Evolutionary conservation across 2,888 invertebrate species (phyloP), one percentile per base, ranked within the genome.

Genomic region (Panopea generosa): DNA sequence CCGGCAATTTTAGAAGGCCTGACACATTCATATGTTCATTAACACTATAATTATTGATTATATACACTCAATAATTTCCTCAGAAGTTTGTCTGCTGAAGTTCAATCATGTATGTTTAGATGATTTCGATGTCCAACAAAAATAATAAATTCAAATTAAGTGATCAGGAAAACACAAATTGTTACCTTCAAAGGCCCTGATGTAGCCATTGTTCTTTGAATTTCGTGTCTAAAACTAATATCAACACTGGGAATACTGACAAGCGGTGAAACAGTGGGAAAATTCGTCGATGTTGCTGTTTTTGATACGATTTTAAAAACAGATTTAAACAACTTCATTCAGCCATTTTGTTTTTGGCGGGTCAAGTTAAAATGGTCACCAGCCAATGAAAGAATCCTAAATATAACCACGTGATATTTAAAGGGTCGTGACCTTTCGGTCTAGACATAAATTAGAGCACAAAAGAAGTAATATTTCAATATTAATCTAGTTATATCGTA

Each of bases 401-500:
- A 33, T 33, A n/a, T 49, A 60, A 52, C 38, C 80, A 76, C 76
- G 76, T 80, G 76, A 52, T 16, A 1, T 16, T 52, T 11, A 50
- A 52, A 43, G 50, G 80, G 73, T 83, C 82, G 74, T 63, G 79
- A 84, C 78, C 85, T 71, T 29, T 38, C 6, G 2, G 20, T 26
- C 40, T 60, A 38, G 56, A 76, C 72, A 80, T 80, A 80, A 81
- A 80, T 80, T 80, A 76, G 4, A 11, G 53, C 33, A 43, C 49
- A 27, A 49, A 57, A 60, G 60, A 38, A 40, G 38, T 27, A 16
- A 47, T 57, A 16, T 27, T 26, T 26, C 20, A 57, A n/a, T 26
- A 67, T 27, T 33, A 11, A 40, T 20, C 0, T 24, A 26, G 22
- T 26, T 45, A 22, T 1, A 24, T 18, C 26, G n/a, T 29, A 69